Conservation (phyloP, 2,113 vertebrate genomes). For the Elephantulus edwardii region DNA sequence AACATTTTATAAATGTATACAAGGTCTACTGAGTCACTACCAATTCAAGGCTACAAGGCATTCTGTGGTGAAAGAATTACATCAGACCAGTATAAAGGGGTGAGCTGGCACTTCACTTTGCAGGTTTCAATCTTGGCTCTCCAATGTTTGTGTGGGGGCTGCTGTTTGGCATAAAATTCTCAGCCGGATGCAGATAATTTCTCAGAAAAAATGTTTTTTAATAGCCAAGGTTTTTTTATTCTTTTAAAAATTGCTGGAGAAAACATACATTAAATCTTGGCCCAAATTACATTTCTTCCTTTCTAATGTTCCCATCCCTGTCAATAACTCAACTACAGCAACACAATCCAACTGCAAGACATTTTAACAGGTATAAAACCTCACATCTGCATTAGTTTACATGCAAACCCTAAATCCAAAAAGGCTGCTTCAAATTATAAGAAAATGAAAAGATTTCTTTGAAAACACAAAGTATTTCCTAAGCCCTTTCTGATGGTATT, state of each 20-base stretch:
- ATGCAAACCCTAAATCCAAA: constrained; percentile 43
- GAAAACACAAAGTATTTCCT: background rate
- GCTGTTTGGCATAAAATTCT: constrained; percentile 76
- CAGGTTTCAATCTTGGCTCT: constrained; percentile 76
- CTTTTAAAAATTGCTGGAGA: constrained; percentile 67
- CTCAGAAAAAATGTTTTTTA: constrained; percentile 72
- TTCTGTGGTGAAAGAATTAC: constrained; percentile 39
- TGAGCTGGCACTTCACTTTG: constrained; percentile 50
- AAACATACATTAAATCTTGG: constrained; percentile 62
- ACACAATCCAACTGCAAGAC: constrained; percentile 40
- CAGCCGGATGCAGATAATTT: constrained; percentile 76
- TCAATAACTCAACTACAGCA: constrained; percentile 44
- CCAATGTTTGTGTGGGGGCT: constrained; percentile 72
- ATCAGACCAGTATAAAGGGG: constrained; percentile 50
- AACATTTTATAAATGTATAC: constrained; percentile 52
- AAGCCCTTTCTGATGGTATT: background rate
- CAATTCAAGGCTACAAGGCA: constrained; percentile 38
- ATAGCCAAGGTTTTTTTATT: constrained; percentile 38
- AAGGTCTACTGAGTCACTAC: constrained; percentile 48
- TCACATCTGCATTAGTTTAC: constrained; percentile 5
- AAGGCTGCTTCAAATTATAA: constrained; percentile 25
- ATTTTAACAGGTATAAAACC: constrained; percentile 5
- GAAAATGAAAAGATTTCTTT: background rate
- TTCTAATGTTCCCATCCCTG: constrained; percentile 25
- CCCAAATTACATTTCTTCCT: constrained; percentile 54